phyloP scores from a whole-genome alignment of 1,140 invertebrate species.

The Papilio polyxenes region DNA sequence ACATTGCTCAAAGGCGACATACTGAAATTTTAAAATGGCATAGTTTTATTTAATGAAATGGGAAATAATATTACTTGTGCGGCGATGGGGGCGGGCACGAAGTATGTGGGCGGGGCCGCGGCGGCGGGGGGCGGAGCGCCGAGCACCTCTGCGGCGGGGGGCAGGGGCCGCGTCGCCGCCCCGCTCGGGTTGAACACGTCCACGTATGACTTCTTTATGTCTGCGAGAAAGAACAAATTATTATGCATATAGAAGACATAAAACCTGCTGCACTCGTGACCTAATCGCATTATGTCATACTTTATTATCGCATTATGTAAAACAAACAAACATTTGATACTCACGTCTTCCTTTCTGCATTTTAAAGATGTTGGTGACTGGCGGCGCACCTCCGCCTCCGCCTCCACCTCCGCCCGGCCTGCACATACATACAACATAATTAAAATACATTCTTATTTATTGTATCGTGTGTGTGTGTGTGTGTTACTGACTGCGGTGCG shows the following conservation, averaged over 20 bases:
- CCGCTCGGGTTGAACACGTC: constrained; percentile 91
- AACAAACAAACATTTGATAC: constrained; percentile 56
- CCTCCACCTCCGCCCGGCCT: constrained; percentile 53
- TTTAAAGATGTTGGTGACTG: constrained; percentile 87
- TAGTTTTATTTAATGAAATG: too few relatives aligned
- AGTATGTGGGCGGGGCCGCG: constrained; percentile 58
- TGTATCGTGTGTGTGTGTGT: not conserved
- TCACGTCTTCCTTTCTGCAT: constrained; percentile 87
- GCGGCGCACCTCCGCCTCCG: constrained; percentile 81
- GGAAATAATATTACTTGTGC: constrained; percentile 42
- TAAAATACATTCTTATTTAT: not conserved
- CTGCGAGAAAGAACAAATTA: constrained; percentile 69
- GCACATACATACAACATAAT: not conserved
- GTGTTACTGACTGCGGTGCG: constrained; percentile 14
- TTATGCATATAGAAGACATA: too few relatives aligned
- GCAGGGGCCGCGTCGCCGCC: constrained; percentile 60
- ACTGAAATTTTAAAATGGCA: too few relatives aligned
- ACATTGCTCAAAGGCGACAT: not conserved
- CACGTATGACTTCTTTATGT: constrained; percentile 90
- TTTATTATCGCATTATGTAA: not conserved
- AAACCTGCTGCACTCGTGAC: too few relatives aligned
- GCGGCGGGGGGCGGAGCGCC: constrained; percentile 72
- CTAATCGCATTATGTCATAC: too few relatives aligned
- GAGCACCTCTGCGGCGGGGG: constrained; percentile 74
- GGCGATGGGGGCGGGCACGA: constrained; percentile 50